Evolutionary conservation across 53 echinoderm and acorn worm species (phyloP).

Genomic region (Glandiceps talaboti): DNA sequence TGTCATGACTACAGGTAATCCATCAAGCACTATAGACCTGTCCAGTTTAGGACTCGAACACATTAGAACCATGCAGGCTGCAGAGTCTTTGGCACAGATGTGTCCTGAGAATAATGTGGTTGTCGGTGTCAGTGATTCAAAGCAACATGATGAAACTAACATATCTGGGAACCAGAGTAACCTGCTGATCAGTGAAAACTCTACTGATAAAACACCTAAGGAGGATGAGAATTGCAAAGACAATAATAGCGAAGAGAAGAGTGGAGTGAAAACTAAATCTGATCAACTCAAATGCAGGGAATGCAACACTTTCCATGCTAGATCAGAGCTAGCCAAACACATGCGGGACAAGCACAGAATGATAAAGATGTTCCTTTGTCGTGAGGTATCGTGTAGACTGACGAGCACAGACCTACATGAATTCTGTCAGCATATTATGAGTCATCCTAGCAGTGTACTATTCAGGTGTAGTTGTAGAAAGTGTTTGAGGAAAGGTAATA

Average conservation of each 20-base stretch:
- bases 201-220: not conserved
- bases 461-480: conserved; percentile 72
- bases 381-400: conserved; percentile 31
- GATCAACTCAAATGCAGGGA: conserved; percentile 70
- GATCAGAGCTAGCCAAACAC: conserved; percentile 45
- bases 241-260: not conserved
- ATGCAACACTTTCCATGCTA: conserved; percentile 62
- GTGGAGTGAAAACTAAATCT: not conserved
- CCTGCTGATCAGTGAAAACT: not conserved
- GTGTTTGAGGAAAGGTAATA: conserved; percentile 34
- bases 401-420: conserved; percentile 33
- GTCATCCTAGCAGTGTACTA: conserved; percentile 38
- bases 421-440: conserved; percentile 41
- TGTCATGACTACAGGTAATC: not conserved
- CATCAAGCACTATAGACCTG: not conserved
- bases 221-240: not conserved
- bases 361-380: conserved; percentile 77
- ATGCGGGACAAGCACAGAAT: conserved; percentile 67
- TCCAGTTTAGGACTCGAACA: not conserved
- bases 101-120: not conserved
- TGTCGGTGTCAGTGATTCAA: not conserved
- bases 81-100: not conserved
- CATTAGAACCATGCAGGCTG: not conserved
- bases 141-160: not conserved
- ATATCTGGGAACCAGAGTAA: not conserved